Evolutionary conservation across 1,140 invertebrate species (phyloP).

Genomic region (Cardiocondyla obscurior): DNA sequence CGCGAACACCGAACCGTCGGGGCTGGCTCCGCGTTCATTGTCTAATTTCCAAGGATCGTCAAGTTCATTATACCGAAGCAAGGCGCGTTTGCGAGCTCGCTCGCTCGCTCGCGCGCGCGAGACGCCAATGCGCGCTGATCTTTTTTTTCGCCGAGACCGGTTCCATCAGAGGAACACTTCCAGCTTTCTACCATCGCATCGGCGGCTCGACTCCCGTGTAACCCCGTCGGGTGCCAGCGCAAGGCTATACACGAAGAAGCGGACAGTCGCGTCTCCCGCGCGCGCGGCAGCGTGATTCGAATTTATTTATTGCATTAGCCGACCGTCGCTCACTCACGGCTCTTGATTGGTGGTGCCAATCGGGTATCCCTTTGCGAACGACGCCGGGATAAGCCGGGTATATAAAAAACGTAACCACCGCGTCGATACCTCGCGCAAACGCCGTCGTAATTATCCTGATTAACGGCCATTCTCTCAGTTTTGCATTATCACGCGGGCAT

Average conservation of each 20-base stretch:
- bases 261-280: slow-evolving; percentile 65
- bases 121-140: slow-evolving; percentile 59
- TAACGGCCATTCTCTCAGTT: slow-evolving; percentile 17
- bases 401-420: slow-evolving; percentile 25
- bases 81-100: slow-evolving; percentile 27
- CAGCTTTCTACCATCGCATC: slow-evolving; percentile 70
- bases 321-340: slow-evolving; percentile 71
- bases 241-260: slow-evolving; percentile 32
- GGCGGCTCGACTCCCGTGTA: slow-evolving; percentile 46
- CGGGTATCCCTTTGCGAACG: slow-evolving; percentile 62
- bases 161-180: slow-evolving; percentile 70
- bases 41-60: slow-evolving; percentile 59
- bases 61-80: slow-evolving; percentile 66
- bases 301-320: slow-evolving; percentile 79
- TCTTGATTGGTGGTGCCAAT: slow-evolving; percentile 72
- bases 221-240: slow-evolving; percentile 48
- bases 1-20: neutral
- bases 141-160: slow-evolving; percentile 64
- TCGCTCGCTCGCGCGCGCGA: slow-evolving; percentile 34
- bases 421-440: slow-evolving; percentile 29
- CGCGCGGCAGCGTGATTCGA: slow-evolving; percentile 71
- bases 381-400: slow-evolving; percentile 13
- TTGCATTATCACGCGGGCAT: slow-evolving; percentile 26
- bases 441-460: slow-evolving; percentile 67
- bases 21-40: slow-evolving; percentile 58